These are phyloP conservation scores for Corydoras sp. DNA, from an alignment of 2,113 vertebrate genomes.

Conservation along the genomic window DNA sequence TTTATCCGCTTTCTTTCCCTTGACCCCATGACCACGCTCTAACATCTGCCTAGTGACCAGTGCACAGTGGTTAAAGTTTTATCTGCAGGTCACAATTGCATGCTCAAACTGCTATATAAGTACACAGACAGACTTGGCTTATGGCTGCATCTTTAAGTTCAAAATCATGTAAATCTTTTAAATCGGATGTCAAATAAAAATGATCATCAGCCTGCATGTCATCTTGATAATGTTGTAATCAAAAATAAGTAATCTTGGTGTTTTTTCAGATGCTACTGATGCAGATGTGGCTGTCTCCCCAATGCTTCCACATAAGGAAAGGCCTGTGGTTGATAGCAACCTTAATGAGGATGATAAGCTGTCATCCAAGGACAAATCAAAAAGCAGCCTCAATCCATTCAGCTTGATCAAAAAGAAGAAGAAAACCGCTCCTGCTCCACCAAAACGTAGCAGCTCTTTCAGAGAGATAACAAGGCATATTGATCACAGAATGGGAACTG, in stretches of 20 bases:
- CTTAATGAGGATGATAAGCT: conserved; percentile 88
- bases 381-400: conserved; percentile 79
- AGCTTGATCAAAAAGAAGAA: conserved; percentile 96
- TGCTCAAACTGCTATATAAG: no score
- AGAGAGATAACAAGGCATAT: conserved; percentile 75
- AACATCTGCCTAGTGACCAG: no score
- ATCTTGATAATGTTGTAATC: no score
- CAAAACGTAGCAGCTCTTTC: conserved; percentile 94
- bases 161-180: no score
- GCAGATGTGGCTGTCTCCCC: conserved; percentile 78
- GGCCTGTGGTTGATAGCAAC: conserved; percentile 65
- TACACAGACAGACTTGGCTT: no score
- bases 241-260: not conserved
- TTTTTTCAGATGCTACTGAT: conserved; percentile 72
- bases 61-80: no score
- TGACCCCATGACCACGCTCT: no score
- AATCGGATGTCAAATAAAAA: no score
- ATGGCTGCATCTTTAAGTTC: no score
- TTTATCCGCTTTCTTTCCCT: no score
- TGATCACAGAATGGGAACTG: conserved; percentile 65
- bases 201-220: no score
- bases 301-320: conserved; percentile 85
- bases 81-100: no score
- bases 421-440: conserved; percentile 84
- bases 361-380: conserved; percentile 85